Evolutionary conservation across 1,140 invertebrate species (phyloP).

Genomic region (Drosophila trapezifrons): DNA sequence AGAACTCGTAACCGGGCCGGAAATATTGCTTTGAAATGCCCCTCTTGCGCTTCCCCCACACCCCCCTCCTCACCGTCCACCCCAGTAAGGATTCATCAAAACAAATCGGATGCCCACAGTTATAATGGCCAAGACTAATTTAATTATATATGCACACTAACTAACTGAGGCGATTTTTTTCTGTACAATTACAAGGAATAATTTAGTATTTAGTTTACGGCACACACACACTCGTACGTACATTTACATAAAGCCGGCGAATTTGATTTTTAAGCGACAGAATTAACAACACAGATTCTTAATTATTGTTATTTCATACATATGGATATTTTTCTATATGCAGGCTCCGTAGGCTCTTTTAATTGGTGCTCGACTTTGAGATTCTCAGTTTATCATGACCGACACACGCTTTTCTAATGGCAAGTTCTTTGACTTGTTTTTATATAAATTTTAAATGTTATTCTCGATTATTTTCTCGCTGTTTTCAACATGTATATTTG

Average conservation of each 20-base stretch:
- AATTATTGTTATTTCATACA: slow-evolving; percentile 52
- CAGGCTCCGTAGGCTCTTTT: slow-evolving; percentile 23
- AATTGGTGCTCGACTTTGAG: slow-evolving; percentile 22
- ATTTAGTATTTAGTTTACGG: not conserved
- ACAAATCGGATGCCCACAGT: slow-evolving; percentile 1
- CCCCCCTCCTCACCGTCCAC: not conserved
- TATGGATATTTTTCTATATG: slow-evolving; percentile 45
- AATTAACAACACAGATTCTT: slow-evolving; percentile 48
- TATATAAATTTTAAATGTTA: slow-evolving; percentile 34
- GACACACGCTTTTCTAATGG: not conserved
- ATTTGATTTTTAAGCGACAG: slow-evolving; percentile 6
- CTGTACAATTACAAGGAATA: slow-evolving; percentile 1
- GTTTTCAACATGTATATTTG: slow-evolving; percentile 47
- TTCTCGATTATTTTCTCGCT: slow-evolving; percentile 39
- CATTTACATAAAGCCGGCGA: slow-evolving; percentile 49
- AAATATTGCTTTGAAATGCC: not conserved
- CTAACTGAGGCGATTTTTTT: slow-evolving; percentile 13
- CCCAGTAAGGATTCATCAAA: slow-evolving; percentile 8
- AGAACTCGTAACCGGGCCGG: slow-evolving; percentile 46
- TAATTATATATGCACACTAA: slow-evolving; percentile 30
- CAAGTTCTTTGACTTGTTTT: slow-evolving; percentile 12
- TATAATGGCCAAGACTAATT: slow-evolving; percentile 26
- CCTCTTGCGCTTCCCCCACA: not conserved
- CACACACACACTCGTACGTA: slow-evolving; percentile 19
- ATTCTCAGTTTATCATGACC: slow-evolving; percentile 19